These are phyloP conservation scores for Smithornis capensis DNA, from an alignment of 2,113 vertebrate genomes.

Conservation along the genomic window DNA sequence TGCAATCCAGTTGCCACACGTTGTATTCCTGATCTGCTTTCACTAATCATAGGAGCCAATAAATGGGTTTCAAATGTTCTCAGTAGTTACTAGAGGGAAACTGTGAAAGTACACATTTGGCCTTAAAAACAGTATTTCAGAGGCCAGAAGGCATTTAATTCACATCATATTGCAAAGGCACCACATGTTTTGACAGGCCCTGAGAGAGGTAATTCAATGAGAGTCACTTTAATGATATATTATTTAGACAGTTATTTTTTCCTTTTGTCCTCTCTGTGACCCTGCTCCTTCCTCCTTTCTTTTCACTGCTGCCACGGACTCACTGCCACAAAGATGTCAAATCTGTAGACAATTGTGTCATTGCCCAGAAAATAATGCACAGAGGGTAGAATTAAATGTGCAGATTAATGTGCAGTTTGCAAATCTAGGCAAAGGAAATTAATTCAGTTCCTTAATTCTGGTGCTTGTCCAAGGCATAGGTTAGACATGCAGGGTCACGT, in stretches of 20 bases:
- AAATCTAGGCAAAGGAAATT: not conserved
- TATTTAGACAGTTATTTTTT: slow-evolving; percentile 68
- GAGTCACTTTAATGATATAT: slow-evolving; percentile 72
- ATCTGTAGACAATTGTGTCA: not conserved
- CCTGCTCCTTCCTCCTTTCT: slow-evolving; percentile 41
- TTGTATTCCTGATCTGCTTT: not conserved
- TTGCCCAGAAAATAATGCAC: not conserved
- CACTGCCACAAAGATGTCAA: slow-evolving; percentile 35
- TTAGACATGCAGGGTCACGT: not conserved
- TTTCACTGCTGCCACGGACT: slow-evolving; percentile 23
- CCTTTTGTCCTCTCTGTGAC: slow-evolving; percentile 69
- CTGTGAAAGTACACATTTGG: slow-evolving; percentile 51
- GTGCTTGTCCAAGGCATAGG: not conserved
- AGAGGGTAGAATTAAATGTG: not conserved
- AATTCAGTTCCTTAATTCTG: not conserved
- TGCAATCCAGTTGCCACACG: not conserved
- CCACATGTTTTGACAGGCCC: slow-evolving; percentile 65
- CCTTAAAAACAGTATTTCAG: slow-evolving; percentile 67
- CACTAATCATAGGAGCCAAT: not conserved
- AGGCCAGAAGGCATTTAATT: slow-evolving; percentile 67
- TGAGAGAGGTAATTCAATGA: slow-evolving; percentile 70
- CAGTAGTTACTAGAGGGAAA: slow-evolving; percentile 13
- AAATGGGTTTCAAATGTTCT: not conserved
- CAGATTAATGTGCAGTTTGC: not conserved
- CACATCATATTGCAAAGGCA: slow-evolving; percentile 60